Conservation (phyloP, 2,888 invertebrate genomes). For the Eumerus sabulonum region DNA sequence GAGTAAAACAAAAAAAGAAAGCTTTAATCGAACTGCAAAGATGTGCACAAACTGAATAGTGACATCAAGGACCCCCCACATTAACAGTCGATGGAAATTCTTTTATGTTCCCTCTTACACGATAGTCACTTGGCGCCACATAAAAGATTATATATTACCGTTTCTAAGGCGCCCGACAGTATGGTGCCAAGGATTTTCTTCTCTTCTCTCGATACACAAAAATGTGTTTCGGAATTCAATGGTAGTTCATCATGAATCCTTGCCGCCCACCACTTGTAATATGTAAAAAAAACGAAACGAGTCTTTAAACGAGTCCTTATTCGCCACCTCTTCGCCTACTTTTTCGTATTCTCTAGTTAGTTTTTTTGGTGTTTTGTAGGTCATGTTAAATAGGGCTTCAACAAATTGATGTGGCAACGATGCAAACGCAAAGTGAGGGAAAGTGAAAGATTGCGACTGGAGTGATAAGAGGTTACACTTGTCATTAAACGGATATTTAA, state of each 20-base stretch:
- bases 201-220: constrained; percentile 12
- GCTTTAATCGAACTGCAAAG: constrained; percentile 20
- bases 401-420: constrained; percentile 22
- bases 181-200: constrained; percentile 53
- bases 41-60: constrained; percentile 21
- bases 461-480: constrained; percentile 21
- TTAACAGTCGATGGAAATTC: constrained; percentile 5
- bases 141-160: constrained; percentile 51
- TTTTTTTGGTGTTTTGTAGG: constrained; percentile 59
- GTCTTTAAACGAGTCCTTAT: constrained; percentile 16
- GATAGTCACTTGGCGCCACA: constrained; percentile 64
- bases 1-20: constrained; percentile 10
- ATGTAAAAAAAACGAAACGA: constrained; percentile 35
- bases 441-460: constrained; percentile 8
- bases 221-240: constrained; percentile 53
- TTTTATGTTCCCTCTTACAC: constrained; percentile 20
- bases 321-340: too few relatives aligned
- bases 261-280: constrained; percentile 40
- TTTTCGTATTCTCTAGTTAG: constrained; percentile 5
- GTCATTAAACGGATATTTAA: constrained; percentile 19
- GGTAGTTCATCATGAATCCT: constrained; percentile 50
- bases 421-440: not conserved
- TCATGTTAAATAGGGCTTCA: constrained; percentile 51
- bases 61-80: constrained; percentile 39
- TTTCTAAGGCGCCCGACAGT: constrained; percentile 63